These are phyloP conservation scores for Plodia interpunctella DNA, from an alignment of 1,140 invertebrate species.

Conservation along the genomic window DNA sequence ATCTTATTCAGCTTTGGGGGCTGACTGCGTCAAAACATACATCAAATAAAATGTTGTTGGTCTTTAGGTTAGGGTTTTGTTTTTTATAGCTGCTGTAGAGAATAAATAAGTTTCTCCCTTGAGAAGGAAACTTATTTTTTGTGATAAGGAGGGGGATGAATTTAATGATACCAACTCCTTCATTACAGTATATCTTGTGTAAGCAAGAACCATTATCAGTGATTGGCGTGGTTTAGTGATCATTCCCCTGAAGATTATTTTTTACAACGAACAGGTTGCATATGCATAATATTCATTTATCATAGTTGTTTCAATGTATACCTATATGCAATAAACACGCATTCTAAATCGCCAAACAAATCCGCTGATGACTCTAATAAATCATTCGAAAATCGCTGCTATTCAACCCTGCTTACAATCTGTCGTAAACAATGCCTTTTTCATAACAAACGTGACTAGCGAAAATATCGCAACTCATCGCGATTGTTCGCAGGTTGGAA, in stretches of 20 bases:
- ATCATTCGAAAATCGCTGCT: neutral
- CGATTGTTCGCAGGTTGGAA: constrained; percentile 80
- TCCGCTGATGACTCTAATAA: constrained; percentile 3
- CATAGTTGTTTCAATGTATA: too few relatives aligned
- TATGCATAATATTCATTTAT: too few relatives aligned
- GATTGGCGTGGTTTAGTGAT: too few relatives aligned
- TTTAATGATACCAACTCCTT: too few relatives aligned
- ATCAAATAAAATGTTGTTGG: too few relatives aligned
- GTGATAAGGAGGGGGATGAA: too few relatives aligned
- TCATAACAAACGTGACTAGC: neutral
- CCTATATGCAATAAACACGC: neutral
- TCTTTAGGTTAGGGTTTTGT: too few relatives aligned
- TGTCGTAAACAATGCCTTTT: constrained; percentile 15
- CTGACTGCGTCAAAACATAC: too few relatives aligned
- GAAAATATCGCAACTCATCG: neutral
- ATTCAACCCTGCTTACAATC: constrained; percentile 1
- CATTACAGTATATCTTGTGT: neutral
- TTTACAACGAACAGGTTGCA: neutral
- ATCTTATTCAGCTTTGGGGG: too few relatives aligned
- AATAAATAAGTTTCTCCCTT: too few relatives aligned
- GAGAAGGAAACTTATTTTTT: too few relatives aligned
- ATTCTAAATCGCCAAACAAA: neutral
- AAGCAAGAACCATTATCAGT: neutral
- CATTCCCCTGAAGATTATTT: neutral
- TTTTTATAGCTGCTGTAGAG: too few relatives aligned